Percentiles rank a stretch among this genome's conserved stretches.
phyloP scores from a whole-genome alignment of 2,113 vertebrate genomes.

The Fulica atra region DNA sequence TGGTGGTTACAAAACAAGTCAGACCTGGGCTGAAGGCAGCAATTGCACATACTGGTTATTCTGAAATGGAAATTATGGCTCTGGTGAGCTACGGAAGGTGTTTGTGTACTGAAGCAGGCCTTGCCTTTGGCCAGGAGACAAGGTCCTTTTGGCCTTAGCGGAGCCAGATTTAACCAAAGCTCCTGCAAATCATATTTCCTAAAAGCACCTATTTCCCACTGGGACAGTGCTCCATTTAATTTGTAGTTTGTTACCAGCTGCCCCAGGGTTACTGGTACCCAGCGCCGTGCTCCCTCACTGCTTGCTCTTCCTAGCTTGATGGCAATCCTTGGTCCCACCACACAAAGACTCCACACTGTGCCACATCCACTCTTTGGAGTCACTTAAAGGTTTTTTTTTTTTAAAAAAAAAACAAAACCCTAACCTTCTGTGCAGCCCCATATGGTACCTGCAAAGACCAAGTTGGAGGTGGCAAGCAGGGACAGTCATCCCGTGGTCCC shows the following conservation, averaged over 20 bases:
- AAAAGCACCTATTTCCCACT: neutral
- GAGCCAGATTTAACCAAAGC: neutral
- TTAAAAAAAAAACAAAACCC: no score
- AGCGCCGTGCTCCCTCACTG: fast-evolving
- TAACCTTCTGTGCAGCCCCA: no score
- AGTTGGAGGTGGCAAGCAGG: neutral
- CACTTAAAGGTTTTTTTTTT: no score
- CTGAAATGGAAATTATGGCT: neutral
- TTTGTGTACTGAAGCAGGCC: neutral
- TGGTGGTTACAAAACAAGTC: neutral
- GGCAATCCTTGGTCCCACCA: neutral
- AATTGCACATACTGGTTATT: no score
- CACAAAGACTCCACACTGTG: no score
- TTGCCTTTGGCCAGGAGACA: no score
- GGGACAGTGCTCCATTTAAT: neutral
- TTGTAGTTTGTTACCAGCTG: neutral
- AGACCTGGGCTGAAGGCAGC: neutral
- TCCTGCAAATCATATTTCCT: neutral
- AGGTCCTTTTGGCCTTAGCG: neutral
- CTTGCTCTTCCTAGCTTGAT: neutral
- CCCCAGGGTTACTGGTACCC: neutral
- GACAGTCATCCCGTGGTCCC: neutral
- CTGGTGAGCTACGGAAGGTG: fast-evolving
- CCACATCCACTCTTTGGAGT: no score
- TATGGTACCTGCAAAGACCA: neutral